Base-by-base conservation (phyloP, 2,113 vertebrate genomes). In the Myrmecophaga tridactyla region DNA sequence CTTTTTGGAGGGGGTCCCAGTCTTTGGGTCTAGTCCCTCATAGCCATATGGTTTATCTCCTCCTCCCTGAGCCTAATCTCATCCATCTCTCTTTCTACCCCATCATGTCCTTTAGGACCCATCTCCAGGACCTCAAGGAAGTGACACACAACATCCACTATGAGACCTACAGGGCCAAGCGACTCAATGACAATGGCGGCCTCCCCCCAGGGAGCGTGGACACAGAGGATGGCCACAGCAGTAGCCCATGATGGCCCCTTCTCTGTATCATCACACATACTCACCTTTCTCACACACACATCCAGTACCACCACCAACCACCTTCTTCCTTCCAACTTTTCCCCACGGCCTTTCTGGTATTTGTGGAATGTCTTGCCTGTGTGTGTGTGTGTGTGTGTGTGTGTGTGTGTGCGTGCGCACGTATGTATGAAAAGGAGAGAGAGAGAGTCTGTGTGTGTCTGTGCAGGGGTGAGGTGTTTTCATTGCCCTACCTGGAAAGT, bases 61-160 rank as follows among this genome's bases (percentile, higher is more conserved):
- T 80, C 25, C 14, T 60, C 48, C 11, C 53, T 1, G 2, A 41
- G 25, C 34, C 48, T 92, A 63, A 92, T 31, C 9, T 6, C 25
- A 31, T 20, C 46, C 39, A 2, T 60, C 34, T 93, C 67, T 92
- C 76, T 88, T 29, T 84, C 92, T 86, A 3, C 5, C 82, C 62
- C 56, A 23, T 20, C 48, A 1, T 86, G 75, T 72, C 89, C 93
- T 73, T 65, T 95, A 99, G 99, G 98, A 99, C 99, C 91, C 99
- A 99, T 97, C 99, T 99, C 86, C 99, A 99, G 98, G 99, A 99
- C 98, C 98, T 99, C 95, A 99, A 99, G 97, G 99, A 99, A 98
- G 99, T 99, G 94, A 99, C 99, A n/a, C 99, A 99, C 96, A 99
- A 99, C 98, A 99, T 99, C 98, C 99, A 99, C 95, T 99, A 99